Conservation (phyloP, 2,888 invertebrate genomes). For the Beris morrisii region DNA sequence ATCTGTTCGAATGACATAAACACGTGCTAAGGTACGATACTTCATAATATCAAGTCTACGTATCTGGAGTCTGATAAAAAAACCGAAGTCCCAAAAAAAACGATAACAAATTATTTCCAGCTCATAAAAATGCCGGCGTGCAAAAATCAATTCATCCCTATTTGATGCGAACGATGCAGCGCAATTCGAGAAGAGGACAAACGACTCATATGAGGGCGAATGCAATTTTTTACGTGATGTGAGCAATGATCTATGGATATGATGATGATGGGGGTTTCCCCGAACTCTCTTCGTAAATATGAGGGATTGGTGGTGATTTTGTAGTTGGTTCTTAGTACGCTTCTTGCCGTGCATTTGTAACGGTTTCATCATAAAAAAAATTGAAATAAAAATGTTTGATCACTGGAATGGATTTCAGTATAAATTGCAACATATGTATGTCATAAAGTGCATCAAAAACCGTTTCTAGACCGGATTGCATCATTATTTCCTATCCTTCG, state of each 20-base stretch:
- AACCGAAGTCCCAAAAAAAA: constrained; percentile 9
- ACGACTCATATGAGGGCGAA: constrained; percentile 19
- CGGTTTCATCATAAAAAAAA: too few species aligned
- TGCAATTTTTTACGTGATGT: constrained; percentile 22
- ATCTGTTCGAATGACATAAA: constrained; percentile 35
- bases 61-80: neutral
- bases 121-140: constrained; percentile 40
- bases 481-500: too few species aligned
- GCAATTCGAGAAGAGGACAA: too few species aligned
- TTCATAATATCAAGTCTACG: constrained; percentile 11
- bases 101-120: constrained; percentile 38
- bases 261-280: neutral
- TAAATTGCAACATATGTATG: too few species aligned
- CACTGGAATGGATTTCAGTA: too few species aligned
- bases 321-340: too few species aligned
- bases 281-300: neutral
- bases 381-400: too few species aligned
- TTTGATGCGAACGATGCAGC: neutral
- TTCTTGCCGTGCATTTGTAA: too few species aligned
- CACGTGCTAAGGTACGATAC: constrained; percentile 36
- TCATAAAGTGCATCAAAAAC: too few species aligned
- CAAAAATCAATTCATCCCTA: constrained; percentile 34
- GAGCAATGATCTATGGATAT: constrained; percentile 20
- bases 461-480: too few species aligned
- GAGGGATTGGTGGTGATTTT: neutral